A percentile compares a stretch with the other conserved stretches of the same genome.
These are phyloP conservation scores for Eulithis prunata DNA, from an alignment of 2,888 invertebrate species.

Conservation along the genomic window DNA sequence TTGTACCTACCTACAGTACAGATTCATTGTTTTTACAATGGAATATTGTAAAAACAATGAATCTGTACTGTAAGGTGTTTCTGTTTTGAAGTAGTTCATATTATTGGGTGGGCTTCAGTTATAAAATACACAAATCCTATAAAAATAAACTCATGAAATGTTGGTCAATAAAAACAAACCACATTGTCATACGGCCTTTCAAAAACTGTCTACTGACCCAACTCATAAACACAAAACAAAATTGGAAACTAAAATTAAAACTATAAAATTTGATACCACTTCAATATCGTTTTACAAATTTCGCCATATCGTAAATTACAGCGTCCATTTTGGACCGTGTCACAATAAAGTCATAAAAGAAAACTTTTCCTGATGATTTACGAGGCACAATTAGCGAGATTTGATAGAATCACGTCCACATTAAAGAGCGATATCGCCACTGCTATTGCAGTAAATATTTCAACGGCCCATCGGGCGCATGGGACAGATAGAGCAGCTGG, in stretches of 20 bases:
- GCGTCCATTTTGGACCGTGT: constrained; percentile 43
- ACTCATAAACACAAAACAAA: constrained; percentile 1
- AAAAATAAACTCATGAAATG: no score
- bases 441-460: constrained; percentile 64
- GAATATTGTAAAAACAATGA: no score
- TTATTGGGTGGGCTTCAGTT: no score
- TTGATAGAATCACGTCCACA: constrained; percentile 68
- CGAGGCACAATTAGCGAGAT: constrained; percentile 66
- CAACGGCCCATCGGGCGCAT: constrained; percentile 42
- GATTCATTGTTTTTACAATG: no score
- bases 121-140: no score
- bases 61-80: not conserved
- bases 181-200: not conserved
- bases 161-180: no score
- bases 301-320: constrained; percentile 37
- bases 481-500: constrained; percentile 4
- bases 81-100: not conserved
- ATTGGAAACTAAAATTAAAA: constrained; percentile 3
- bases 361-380: constrained; percentile 52
- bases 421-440: constrained; percentile 62
- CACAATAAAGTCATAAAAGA: constrained; percentile 51
- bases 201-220: not conserved
- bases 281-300: constrained; percentile 26
- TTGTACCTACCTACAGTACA: no score
- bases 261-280: constrained; percentile 20